Base-by-base conservation (phyloP, 2,888 invertebrate species). In the Ganaspis brasiliensis region DNA sequence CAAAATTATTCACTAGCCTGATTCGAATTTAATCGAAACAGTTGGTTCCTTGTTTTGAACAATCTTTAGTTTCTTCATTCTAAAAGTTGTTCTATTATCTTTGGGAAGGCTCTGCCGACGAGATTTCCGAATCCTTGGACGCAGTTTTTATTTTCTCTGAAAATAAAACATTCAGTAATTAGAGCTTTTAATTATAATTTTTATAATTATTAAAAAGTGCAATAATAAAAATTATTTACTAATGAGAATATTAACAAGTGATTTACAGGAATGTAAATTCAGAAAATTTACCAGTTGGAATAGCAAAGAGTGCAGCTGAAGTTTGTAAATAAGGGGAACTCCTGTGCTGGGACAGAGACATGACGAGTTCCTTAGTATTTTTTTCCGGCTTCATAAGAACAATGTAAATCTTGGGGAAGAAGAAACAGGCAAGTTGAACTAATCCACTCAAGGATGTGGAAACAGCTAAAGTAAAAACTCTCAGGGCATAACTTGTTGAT, bases 351-450 rank as follows among this genome's bases (percentile, higher is more conserved):
- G 88, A 85, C 93, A 94, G 86, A 0, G 88, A 85, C 93, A 94
- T 93, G 10, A 94, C 93, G 1, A 92, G 91, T 81, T 93, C 93
- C 78, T 92, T 92, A 0, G 94, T 94, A 85, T 94, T 94, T 86
- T 93, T 94, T 82, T 93, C 93, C 1, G 94, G 94, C 77, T 92
- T 92, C 81, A 92, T 91, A 31, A 94, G 87, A 2, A 94, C 93
- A 70, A 93, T 92, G 89, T 94, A 93, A 9, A 93, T 89, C 85
- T 94, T 94, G 0, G 93, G 93, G 49, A 93, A 91, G 83, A 94
- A 93, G 16, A 94, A 88, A 78, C 93, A 93, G 6, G 90, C 91
- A 52, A 94, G 86, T 80, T 93, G 93, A 3, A 93, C 93, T 73
- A 93, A 89, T 0, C 92, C 93, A 83, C 93, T 93, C 5, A 93